Evolutionary conservation across 2,113 vertebrate species (phyloP), one percentile per base, ranked within the genome.

Genomic region (Caranx ignobilis): DNA sequence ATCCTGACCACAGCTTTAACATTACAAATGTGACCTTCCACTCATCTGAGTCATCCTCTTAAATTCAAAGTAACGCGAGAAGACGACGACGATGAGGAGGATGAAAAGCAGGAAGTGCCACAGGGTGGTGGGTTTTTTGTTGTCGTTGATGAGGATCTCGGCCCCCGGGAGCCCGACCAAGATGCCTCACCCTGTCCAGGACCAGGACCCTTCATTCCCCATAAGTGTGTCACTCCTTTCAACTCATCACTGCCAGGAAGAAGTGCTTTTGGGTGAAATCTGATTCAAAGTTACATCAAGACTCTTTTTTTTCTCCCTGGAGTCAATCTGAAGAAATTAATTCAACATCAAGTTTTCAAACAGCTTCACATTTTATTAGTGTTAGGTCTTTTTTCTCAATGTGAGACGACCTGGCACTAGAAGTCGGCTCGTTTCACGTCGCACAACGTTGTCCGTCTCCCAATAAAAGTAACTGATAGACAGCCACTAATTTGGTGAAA

Each of bases 401-500:
- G 7, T 37, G 4, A 37, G 35, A 5, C 7, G 7, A 37, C 35
- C 35, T 37, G 7, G 7, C 15, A 2, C 15, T 41, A 6, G 52
- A 64, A 26, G 21, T 66, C 41, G 2, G 16, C 15, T 65, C 19
- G 59, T 39, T 67, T 56, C 7, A 6, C 4, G 13, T 67, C 48
- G 31, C 57, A 4, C 3, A 12, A 79, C 21, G 41, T 16, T 26
- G 12, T 32, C 35, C 11, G 0, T 32, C 34, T 63, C 52, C 43
- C 18, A 26, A 48, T 70, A 57, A 64, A 35, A 35, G 15, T 11
- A 45, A 54, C 32, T 45, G 65, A 77, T 12, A 31, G 59, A 68
- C 76, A 56, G 60, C 5, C 65, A 50, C 70, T 85, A 52, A 81
- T 87, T 57, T 61, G 63, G 7, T 57, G 75, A 79, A 47, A 85